Evolutionary conservation across 2,888 invertebrate genomes (phyloP).

Genomic region (Drosophila cognata): DNA sequence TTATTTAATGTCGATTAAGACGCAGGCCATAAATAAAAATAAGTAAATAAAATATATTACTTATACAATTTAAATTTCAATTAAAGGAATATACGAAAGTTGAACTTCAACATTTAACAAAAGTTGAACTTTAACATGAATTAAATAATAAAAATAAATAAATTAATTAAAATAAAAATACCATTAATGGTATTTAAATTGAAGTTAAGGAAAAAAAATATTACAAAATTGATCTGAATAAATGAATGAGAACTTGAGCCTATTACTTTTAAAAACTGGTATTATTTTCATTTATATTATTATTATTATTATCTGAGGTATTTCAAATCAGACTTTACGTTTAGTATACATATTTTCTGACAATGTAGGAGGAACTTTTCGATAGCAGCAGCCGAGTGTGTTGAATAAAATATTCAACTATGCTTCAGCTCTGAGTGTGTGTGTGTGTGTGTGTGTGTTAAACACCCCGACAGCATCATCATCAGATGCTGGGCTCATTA

Average conservation of each 20-base stretch:
- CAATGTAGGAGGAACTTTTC: not conserved
- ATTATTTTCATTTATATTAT: not conserved
- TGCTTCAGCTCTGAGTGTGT: constrained; percentile 3
- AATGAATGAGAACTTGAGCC: not conserved
- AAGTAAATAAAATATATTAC: not conserved
- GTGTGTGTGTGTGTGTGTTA: constrained; percentile 19
- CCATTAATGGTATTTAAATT: not conserved
- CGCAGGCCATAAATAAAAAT: too few species aligned
- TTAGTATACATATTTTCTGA: not conserved
- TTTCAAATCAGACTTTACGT: not conserved
- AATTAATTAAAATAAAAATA: not conserved
- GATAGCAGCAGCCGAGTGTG: not conserved
- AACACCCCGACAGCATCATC: constrained; percentile 44
- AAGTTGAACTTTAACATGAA: not conserved
- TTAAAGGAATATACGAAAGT: not conserved
- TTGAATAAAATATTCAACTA: not conserved
- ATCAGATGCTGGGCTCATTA: constrained; percentile 57
- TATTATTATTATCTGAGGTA: not conserved
- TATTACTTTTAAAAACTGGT: not conserved
- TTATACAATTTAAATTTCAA: not conserved
- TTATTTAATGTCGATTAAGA: not conserved
- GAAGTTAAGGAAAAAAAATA: not conserved
- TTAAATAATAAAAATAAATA: not conserved
- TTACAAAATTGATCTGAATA: not conserved
- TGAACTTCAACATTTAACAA: not conserved